Conservation (phyloP, 2,113 vertebrate genomes). For the Pogonocichla stellata region DNA sequence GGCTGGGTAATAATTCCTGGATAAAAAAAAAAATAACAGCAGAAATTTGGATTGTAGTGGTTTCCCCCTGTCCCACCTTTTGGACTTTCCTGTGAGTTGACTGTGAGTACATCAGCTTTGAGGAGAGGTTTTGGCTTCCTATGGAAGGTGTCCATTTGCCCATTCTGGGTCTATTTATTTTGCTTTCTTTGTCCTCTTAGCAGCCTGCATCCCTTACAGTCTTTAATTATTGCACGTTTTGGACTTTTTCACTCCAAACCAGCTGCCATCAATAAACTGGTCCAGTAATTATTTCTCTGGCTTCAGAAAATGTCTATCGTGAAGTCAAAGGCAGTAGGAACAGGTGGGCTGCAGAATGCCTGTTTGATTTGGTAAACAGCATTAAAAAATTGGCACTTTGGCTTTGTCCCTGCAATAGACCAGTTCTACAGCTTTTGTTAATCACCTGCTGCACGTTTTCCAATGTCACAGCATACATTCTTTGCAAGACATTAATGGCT, state of each 20-base stretch:
- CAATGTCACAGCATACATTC: not conserved
- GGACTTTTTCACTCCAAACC: constrained; percentile 36
- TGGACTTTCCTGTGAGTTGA: not conserved
- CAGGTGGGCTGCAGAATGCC: constrained; percentile 61
- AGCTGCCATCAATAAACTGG: constrained; percentile 58
- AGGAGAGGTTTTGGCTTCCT: not conserved
- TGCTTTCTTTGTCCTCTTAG: constrained; percentile 31
- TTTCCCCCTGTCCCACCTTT: fast-evolving
- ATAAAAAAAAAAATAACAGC: not conserved
- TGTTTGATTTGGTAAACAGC: constrained; percentile 62
- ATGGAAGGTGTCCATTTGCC: not conserved
- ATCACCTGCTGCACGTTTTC: constrained; percentile 13
- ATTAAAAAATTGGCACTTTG: constrained; percentile 54
- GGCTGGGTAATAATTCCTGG: not conserved
- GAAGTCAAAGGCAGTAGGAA: constrained; percentile 11
- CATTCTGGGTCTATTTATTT: not conserved
- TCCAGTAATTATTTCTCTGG: constrained; percentile 60
- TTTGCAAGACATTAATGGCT: not conserved
- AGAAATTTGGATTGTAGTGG: not conserved
- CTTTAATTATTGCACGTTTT: constrained; percentile 54
- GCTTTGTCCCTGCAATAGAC: not conserved
- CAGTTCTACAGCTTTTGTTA: constrained; percentile 24
- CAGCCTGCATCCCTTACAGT: constrained; percentile 5
- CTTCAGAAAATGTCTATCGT: constrained; percentile 10
- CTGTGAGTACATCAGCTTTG: not conserved